Conservation (phyloP, 2,888 invertebrate genomes). For the Cephus spinipes region DNA sequence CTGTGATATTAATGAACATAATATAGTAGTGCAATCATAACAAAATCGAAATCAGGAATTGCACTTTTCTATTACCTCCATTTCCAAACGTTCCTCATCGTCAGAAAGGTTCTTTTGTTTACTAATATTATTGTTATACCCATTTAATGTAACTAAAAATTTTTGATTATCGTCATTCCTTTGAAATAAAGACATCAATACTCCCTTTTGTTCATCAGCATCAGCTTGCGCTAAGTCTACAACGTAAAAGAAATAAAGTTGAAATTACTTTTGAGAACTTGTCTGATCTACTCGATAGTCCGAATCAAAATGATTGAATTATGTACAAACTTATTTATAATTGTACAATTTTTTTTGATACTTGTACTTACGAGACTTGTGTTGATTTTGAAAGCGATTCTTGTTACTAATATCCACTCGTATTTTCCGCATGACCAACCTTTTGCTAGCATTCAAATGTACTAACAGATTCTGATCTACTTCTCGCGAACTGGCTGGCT, state of each 20-base stretch:
- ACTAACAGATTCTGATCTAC: conserved; percentile 60
- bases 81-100: conserved; percentile 55
- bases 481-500: conserved; percentile 43
- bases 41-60: background rate
- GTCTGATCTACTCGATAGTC: background rate
- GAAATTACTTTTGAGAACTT: background rate
- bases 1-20: conserved; percentile 30
- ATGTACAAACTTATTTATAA: background rate
- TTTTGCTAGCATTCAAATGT: conserved; percentile 57
- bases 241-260: conserved; percentile 25
- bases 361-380: background rate
- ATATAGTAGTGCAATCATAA: background rate
- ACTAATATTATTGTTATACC: conserved; percentile 57
- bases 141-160: conserved; percentile 62
- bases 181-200: conserved; percentile 63
- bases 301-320: background rate
- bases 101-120: conserved; percentile 51
- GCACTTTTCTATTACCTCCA: conserved; percentile 50
- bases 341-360: conserved; percentile 1
- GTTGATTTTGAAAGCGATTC: background rate
- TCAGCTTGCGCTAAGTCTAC: conserved; percentile 49
- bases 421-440: conserved; percentile 62
- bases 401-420: conserved; percentile 46
- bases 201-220: conserved; percentile 58
- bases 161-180: conserved; percentile 60